Conservation (phyloP, 1,140 invertebrate species). For the Heliothis subflexa region DNA sequence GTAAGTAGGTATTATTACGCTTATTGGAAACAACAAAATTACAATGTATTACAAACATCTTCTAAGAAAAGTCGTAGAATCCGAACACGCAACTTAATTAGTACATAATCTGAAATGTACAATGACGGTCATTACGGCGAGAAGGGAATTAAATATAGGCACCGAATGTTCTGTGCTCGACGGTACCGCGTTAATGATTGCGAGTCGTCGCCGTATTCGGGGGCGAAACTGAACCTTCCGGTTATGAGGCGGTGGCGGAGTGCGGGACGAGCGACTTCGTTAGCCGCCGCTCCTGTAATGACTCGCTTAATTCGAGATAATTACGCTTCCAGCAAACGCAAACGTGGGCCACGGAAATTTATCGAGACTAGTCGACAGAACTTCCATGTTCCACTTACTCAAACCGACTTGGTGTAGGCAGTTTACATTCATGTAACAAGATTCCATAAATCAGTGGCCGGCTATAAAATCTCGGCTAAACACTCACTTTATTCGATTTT, state of each 20-base stretch:
- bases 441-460: slow-evolving; percentile 64
- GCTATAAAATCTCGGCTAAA: slow-evolving; percentile 68
- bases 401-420: slow-evolving; percentile 61
- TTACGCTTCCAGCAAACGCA: slow-evolving; percentile 68
- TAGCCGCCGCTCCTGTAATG: slow-evolving; percentile 70
- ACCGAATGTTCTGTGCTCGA: slow-evolving; percentile 67
- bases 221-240: slow-evolving; percentile 74
- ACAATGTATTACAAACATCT: slow-evolving; percentile 56
- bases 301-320: slow-evolving; percentile 75
- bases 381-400: slow-evolving; percentile 55
- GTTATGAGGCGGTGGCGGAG: slow-evolving; percentile 63
- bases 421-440: slow-evolving; percentile 66
- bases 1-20: slow-evolving; percentile 34
- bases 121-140: slow-evolving; percentile 58
- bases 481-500: slow-evolving; percentile 73
- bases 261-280: slow-evolving; percentile 67
- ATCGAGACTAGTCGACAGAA: slow-evolving; percentile 61
- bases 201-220: slow-evolving; percentile 59
- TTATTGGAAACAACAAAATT: slow-evolving; percentile 65
- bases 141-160: slow-evolving; percentile 67
- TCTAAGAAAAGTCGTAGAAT: slow-evolving; percentile 57
- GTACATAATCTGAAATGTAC: slow-evolving; percentile 55
- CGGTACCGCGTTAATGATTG: slow-evolving; percentile 69
- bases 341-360: slow-evolving; percentile 70
- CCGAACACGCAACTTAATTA: slow-evolving; percentile 57